Conservation (phyloP, 1,140 invertebrate species). For the Batillaria attramentaria region DNA sequence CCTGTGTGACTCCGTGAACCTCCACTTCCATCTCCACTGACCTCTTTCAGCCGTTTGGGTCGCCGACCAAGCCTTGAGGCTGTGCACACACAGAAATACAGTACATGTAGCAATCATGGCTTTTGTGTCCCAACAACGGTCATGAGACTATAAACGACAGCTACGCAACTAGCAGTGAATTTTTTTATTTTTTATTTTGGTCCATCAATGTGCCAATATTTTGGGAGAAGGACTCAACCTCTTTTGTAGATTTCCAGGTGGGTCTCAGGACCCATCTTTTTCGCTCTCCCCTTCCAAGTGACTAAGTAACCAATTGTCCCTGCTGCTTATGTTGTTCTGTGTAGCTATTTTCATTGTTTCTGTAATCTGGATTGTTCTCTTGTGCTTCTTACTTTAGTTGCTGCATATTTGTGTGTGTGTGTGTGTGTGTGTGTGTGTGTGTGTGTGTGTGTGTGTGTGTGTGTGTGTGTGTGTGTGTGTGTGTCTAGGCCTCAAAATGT, state of each 20-base stretch:
- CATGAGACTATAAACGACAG: not conserved
- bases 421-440: not conserved
- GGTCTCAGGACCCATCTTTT: no score
- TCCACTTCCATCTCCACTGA: constrained; percentile 45
- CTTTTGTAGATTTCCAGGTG: no score
- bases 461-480: not conserved
- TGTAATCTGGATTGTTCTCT: no score
- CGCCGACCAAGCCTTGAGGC: constrained; percentile 71
- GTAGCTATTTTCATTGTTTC: no score
- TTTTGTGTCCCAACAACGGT: not conserved
- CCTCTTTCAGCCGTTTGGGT: constrained; percentile 70
- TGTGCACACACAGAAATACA: constrained; percentile 49
- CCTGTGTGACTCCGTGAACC: constrained; percentile 39
- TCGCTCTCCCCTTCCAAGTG: no score
- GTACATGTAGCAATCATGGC: not conserved
- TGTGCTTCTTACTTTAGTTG: no score
- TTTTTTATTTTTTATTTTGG: no score
- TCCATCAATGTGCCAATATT: no score
- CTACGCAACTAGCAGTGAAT: not conserved
- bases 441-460: not conserved
- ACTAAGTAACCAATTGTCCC: no score
- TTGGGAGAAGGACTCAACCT: no score
- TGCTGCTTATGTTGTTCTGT: no score
- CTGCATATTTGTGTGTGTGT: not conserved
- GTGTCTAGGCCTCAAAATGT: no score